Evolutionary conservation across 2,888 invertebrate species (phyloP).

Genomic region (Amblyjoppa proteus): DNA sequence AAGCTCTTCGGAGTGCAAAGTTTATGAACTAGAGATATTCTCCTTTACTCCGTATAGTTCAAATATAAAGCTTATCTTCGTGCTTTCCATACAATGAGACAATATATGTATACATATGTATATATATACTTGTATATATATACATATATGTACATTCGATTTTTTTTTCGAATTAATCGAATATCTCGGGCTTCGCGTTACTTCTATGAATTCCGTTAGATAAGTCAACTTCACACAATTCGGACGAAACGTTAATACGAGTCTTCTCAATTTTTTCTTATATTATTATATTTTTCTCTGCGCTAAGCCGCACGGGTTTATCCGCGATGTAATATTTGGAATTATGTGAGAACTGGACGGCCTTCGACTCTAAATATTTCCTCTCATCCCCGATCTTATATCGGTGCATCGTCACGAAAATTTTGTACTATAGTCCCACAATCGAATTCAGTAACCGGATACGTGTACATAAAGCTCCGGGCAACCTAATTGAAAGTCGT

Average conservation of each 20-base stretch:
- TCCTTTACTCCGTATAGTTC: constrained; percentile 25
- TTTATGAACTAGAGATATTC: constrained; percentile 7
- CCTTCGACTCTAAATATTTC: constrained; percentile 1
- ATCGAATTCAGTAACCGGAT: constrained; percentile 14
- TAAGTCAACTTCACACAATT: constrained; percentile 2
- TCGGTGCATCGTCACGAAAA: neutral
- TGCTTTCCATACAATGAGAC: constrained; percentile 8
- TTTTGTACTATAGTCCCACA: neutral
- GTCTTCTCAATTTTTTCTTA: constrained; percentile 18
- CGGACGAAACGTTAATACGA: neutral
- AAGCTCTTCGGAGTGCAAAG: constrained; percentile 6
- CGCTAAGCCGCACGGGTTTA: neutral
- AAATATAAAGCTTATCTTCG: neutral
- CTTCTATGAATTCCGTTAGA: constrained; percentile 15
- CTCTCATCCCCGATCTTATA: neutral
- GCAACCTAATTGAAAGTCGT: neutral
- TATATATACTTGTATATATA: neutral
- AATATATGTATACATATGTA: neutral
- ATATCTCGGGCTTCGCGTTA: constrained; percentile 24
- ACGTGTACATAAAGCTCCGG: neutral
- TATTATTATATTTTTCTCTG: neutral
- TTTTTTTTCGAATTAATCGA: neutral
- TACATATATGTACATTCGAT: neutral
- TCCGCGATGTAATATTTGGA: neutral
- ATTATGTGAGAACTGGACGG: neutral